These are phyloP conservation scores for Notospermus geniculatus DNA, from an alignment of 1,140 invertebrate species.

Conservation along the genomic window DNA sequence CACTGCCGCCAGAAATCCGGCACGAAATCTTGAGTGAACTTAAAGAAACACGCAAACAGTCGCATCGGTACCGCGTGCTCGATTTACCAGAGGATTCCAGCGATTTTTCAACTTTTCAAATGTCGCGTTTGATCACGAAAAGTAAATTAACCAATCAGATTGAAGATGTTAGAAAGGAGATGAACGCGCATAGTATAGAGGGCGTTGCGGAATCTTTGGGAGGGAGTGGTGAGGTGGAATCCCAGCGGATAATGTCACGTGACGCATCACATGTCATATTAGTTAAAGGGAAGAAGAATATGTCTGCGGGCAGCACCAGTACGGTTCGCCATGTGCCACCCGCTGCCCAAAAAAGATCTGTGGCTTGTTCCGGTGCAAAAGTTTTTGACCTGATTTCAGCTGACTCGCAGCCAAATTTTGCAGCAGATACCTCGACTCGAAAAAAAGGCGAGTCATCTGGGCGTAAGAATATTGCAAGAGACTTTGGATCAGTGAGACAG, in stretches of 20 bases:
- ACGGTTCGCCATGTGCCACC: too few relatives aligned
- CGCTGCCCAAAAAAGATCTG: too few relatives aligned
- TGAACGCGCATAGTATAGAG: slow-evolving; percentile 57
- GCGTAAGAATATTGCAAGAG: too few relatives aligned
- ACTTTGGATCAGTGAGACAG: too few relatives aligned
- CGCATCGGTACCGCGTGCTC: slow-evolving; percentile 77
- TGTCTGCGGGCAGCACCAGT: not conserved
- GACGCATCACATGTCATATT: slow-evolving; percentile 75
- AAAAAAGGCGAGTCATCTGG: too few relatives aligned
- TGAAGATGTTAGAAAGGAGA: slow-evolving; percentile 82
- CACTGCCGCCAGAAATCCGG: slow-evolving; percentile 79
- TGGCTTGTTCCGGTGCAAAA: not conserved
- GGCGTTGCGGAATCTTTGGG: slow-evolving; percentile 29
- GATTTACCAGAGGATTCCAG: slow-evolving; percentile 75
- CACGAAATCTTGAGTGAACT: slow-evolving; percentile 90
- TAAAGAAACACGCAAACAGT: slow-evolving; percentile 87
- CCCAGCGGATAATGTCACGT: slow-evolving; percentile 75
- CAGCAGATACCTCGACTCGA: not conserved
- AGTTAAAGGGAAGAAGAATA: slow-evolving; percentile 61
- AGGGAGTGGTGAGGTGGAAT: slow-evolving; percentile 34
- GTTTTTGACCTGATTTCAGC: not conserved
- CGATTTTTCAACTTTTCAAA: slow-evolving; percentile 78
- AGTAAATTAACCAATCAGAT: slow-evolving; percentile 79
- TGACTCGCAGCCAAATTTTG: not conserved
- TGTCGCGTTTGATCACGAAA: slow-evolving; percentile 84